Conservation (phyloP, 2,797 vertebrate species). For the Chelonia mydas region DNA sequence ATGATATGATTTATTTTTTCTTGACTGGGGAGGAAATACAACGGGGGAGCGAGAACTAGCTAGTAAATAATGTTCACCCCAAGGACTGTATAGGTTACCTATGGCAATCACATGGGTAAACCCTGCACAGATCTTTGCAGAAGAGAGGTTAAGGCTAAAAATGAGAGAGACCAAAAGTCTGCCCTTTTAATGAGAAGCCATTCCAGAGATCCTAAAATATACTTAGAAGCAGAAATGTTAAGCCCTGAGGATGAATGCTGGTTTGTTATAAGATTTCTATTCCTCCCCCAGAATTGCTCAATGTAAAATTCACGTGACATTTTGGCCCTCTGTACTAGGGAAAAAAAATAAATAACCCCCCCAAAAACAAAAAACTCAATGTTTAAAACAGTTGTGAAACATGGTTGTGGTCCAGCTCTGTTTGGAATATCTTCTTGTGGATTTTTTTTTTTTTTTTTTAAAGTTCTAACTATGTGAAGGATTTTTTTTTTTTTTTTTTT, state of each 20-base stretch:
- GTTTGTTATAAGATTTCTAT: background rate
- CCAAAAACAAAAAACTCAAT: background rate
- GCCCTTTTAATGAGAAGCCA: background rate
- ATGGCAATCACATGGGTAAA: background rate
- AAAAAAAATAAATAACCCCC: background rate
- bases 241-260: rapidly evolving
- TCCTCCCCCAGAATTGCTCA: background rate
- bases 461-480: background rate
- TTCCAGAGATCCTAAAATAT: background rate
- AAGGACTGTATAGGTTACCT: background rate
- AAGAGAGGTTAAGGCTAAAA: background rate
- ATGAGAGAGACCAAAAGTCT: background rate
- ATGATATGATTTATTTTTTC: background rate
- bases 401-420: background rate
- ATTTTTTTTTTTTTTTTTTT: background rate
- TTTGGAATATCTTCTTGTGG: background rate
- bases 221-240: background rate
- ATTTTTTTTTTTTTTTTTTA: background rate
- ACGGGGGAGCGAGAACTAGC: no score
- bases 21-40: background rate
- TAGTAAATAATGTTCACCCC: background rate
- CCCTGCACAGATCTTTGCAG: background rate
- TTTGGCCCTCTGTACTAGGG: background rate
- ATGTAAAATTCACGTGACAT: background rate
- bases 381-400: background rate